These are phyloP conservation scores for Chymomyza fuscimana DNA, from an alignment of 2,888 invertebrate genomes.

Conservation along the genomic window DNA sequence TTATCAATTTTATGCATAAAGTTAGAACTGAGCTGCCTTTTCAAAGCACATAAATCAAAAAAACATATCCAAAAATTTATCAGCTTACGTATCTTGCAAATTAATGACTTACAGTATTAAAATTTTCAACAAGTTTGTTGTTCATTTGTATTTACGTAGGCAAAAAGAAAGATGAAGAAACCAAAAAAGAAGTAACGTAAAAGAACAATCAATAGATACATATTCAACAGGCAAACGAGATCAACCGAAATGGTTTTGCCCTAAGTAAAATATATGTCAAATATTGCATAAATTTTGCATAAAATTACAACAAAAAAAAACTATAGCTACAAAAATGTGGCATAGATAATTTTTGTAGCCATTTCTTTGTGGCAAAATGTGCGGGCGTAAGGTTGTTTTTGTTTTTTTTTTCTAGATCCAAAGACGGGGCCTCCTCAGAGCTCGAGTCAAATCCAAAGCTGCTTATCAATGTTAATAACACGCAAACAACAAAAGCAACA, in stretches of 20 bases:
- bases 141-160: background rate
- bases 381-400: constrained; percentile 51
- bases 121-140: background rate
- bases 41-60: background rate
- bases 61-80: background rate
- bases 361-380: constrained; percentile 36
- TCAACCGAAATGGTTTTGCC: constrained; percentile 28
- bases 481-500: constrained; percentile 41
- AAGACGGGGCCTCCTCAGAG: constrained; percentile 24
- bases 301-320: constrained; percentile 37
- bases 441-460: constrained; percentile 18
- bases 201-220: constrained; percentile 3
- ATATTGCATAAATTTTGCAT: constrained; percentile 70
- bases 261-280: constrained; percentile 61
- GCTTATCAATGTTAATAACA: constrained; percentile 59
- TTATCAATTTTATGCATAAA: no score
- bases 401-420: no score
- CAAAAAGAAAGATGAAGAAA: background rate
- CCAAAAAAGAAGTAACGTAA: background rate
- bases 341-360: constrained; percentile 60
- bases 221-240: constrained; percentile 7
- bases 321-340: constrained; percentile 37
- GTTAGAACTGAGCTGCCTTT: background rate
- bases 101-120: background rate
- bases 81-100: background rate